Evolutionary conservation across 2,888 invertebrate species (phyloP), one percentile per base, ranked within the genome.

Genomic region (Limnephilus rhombicus): DNA sequence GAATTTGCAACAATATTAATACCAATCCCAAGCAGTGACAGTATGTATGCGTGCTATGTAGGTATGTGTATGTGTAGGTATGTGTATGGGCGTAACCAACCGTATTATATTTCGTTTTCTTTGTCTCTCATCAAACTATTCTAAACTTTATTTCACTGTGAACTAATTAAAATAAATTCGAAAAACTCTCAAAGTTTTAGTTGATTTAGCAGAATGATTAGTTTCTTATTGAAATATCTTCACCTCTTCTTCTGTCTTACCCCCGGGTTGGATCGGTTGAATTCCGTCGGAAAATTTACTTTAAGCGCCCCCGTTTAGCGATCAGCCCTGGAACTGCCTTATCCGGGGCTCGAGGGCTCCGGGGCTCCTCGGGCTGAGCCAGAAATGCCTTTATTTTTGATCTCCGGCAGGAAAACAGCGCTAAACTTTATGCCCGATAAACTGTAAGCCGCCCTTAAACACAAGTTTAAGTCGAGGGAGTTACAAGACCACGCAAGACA

Each of bases 361-460:
- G 82, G 85, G 90, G 83, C 45, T 53, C 81, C 24, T 24, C 11
- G 34, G 37, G 24, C 9, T n/a, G 41, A n/a, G 53, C 31, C 87
- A 49, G 87, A 68, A 68, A 80, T 80, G 80, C 80, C 37, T 37
- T 89, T 89, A 68, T 86, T 80, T 89, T 89, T 87, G 87, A 87
- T 89, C 88, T 89, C 49, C 49, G 29, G 86, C 0, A 80, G 80
- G 88, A 68, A 68, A 89, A 80, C 34, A n/a, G 80, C 80, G 31
- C 80, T 80, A 31, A 89, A 89, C 88, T 89, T 89, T 80, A 89
- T 89, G 41, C 37, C 88, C 80, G 88, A 89, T 89, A 89, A 89
- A 89, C 80, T 68, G 29, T 80, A 89, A 89, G 68, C 88, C 37
- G 53, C 41, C 88, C 41, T 89, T 80, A 89, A 89, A 89, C 88